A percentile compares a stretch with the other conserved stretches of the same genome.
These are phyloP conservation scores for Hemicordylus capensis DNA, from an alignment of 2,113 vertebrate species.

Conservation along the genomic window DNA sequence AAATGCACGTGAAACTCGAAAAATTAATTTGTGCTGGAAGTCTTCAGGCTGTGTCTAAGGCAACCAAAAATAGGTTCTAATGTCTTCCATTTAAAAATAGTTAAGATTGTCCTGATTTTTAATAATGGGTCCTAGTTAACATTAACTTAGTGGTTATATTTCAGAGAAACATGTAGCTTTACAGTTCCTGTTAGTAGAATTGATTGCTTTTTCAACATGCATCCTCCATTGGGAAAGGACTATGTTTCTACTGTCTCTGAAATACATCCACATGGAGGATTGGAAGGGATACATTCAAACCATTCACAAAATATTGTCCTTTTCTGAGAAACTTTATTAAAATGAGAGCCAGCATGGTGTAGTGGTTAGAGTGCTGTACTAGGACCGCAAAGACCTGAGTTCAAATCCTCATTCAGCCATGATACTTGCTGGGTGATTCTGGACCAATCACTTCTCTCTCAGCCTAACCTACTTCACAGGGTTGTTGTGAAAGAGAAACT, in stretches of 20 bases:
- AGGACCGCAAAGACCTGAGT: no score
- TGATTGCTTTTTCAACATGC: conserved; percentile 1
- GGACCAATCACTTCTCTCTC: no score
- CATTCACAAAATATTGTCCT: not conserved
- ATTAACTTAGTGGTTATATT: conserved; percentile 4
- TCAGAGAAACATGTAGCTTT: not conserved
- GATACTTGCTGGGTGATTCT: no score
- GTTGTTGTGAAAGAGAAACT: no score
- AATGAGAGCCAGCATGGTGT: no score
- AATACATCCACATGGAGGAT: not conserved
- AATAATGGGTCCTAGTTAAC: not conserved
- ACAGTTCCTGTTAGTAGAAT: conserved; percentile 3
- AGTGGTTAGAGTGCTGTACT: no score
- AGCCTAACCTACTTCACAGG: no score
- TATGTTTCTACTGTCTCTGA: not conserved
- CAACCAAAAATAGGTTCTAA: conserved; percentile 17
- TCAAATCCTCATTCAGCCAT: no score
- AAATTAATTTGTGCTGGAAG: conserved; percentile 1
- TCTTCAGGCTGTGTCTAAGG: conserved; percentile 2
- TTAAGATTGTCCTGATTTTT: not conserved
- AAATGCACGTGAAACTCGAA: conserved; percentile 33
- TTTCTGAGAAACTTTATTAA: no score
- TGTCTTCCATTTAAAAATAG: not conserved
- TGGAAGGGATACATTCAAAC: not conserved
- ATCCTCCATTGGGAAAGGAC: not conserved